Conservation (phyloP, 2,113 vertebrate genomes). For the Zeus faber region DNA sequence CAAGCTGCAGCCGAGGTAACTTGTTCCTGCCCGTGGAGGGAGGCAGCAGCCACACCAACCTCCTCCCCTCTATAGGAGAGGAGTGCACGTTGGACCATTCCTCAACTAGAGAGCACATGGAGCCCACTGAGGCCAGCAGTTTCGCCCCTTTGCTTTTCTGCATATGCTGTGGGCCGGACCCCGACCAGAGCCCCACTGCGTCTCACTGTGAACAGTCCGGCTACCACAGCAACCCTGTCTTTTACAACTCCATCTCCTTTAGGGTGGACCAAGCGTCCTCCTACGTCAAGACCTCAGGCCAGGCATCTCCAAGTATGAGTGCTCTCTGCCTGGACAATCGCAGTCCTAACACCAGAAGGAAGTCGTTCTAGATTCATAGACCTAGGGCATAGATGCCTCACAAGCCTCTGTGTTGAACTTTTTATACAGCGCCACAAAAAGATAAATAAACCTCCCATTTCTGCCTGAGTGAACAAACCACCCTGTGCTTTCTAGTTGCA, state of each 20-base stretch:
- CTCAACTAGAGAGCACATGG: slow-evolving; percentile 7
- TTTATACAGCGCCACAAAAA: no score
- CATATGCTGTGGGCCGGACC: slow-evolving; percentile 66
- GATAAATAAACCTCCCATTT: no score
- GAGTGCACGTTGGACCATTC: slow-evolving; percentile 43
- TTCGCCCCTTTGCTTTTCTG: slow-evolving; percentile 65
- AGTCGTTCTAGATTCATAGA: slow-evolving; percentile 70
- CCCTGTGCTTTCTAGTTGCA: no score
- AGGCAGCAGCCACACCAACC: slow-evolving; percentile 76
- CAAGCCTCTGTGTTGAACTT: slow-evolving; percentile 6
- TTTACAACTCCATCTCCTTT: slow-evolving; percentile 80
- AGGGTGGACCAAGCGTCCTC: slow-evolving; percentile 73
- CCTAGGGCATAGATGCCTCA: background rate
- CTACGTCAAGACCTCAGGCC: slow-evolving; percentile 68
- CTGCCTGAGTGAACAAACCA: no score
- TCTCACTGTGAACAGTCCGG: slow-evolving; percentile 59
- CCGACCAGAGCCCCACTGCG: slow-evolving; percentile 40
- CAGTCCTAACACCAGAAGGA: slow-evolving; percentile 65
- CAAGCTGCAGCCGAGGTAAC: slow-evolving; percentile 38
- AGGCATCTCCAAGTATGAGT: slow-evolving; percentile 66
- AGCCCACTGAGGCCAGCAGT: slow-evolving; percentile 26
- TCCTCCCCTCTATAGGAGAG: slow-evolving; percentile 71
- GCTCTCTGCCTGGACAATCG: slow-evolving; percentile 52
- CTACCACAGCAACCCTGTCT: slow-evolving; percentile 79
- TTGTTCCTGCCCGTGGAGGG: slow-evolving; percentile 73